These are phyloP conservation scores for Catostylus mosaicus DNA, from an alignment of 30 jellyfish, hydroid and myxozoan species.

Conservation along the genomic window DNA sequence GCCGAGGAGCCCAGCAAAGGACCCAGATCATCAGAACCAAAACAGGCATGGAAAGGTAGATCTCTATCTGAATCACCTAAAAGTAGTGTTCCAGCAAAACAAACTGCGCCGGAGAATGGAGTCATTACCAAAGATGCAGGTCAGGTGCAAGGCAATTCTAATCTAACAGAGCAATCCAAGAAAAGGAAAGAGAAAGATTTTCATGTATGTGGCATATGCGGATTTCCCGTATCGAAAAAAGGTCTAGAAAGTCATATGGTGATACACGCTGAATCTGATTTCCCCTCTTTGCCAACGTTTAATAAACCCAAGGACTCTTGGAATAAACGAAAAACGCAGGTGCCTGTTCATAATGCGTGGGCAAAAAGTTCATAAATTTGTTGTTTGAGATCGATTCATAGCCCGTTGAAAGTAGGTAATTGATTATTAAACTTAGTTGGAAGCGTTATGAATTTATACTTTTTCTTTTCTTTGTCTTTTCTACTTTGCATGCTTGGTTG, in stretches of 20 bases:
- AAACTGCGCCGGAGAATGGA: neutral
- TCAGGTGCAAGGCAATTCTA: neutral
- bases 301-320: constrained; percentile 37
- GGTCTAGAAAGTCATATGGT: constrained; percentile 69
- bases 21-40: constrained; percentile 10
- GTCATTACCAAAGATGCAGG: neutral
- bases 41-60: constrained; percentile 22
- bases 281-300: constrained; percentile 87
- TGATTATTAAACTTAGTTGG: too few species aligned
- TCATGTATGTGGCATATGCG: constrained; percentile 45
- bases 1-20: neutral
- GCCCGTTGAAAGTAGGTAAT: neutral
- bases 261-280: constrained; percentile 71
- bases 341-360: constrained; percentile 78
- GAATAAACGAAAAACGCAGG: constrained; percentile 14
- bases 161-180: constrained; percentile 1
- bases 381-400: neutral
- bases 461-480: too few species aligned
- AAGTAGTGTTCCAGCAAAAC: neutral
- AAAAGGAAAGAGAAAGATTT: constrained; percentile 31
- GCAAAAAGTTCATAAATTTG: constrained; percentile 17
- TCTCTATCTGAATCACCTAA: neutral
- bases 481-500: too few species aligned
- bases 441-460: too few species aligned
- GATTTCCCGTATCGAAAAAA: constrained; percentile 59